Percentiles rank a stretch among this genome's conserved stretches.
Conservation (phyloP, 2,113 vertebrate species). For the Pedionomus torquatus region DNA sequence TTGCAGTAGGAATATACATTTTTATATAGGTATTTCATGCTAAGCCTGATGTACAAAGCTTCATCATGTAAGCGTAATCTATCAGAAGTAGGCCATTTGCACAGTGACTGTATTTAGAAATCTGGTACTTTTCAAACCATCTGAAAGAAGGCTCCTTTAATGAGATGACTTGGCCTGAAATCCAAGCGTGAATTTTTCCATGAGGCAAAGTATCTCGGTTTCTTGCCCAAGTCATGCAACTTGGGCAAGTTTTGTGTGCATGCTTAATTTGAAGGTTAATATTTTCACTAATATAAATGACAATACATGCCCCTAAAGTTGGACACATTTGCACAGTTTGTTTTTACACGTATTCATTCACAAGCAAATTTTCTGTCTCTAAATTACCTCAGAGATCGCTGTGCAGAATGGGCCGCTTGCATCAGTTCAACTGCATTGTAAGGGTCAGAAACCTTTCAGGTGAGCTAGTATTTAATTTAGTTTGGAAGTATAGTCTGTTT, state of each 20-base stretch:
- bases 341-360: not conserved
- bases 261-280: not conserved
- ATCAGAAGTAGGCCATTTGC: not conserved
- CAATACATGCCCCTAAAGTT: not conserved
- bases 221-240: not conserved
- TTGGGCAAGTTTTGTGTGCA: not conserved
- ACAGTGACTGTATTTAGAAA: not conserved
- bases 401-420: not conserved
- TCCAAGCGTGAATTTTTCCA: conserved; percentile 6
- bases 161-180: not conserved
- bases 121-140: not conserved
- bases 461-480: not conserved
- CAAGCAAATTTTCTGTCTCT: not conserved
- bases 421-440: not conserved
- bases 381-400: not conserved
- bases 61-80: not conserved
- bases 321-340: not conserved
- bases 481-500: not conserved
- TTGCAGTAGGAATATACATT: conserved; percentile 29
- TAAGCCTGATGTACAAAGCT: conserved; percentile 29
- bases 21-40: conserved; percentile 48
- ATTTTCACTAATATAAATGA: not conserved
- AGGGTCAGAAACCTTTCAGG: not conserved
- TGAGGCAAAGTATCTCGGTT: not conserved
- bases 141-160: conserved; percentile 1